phyloP scores from a whole-genome alignment of 1,140 invertebrate genomes.

The Caenorhabditis remanei region DNA sequence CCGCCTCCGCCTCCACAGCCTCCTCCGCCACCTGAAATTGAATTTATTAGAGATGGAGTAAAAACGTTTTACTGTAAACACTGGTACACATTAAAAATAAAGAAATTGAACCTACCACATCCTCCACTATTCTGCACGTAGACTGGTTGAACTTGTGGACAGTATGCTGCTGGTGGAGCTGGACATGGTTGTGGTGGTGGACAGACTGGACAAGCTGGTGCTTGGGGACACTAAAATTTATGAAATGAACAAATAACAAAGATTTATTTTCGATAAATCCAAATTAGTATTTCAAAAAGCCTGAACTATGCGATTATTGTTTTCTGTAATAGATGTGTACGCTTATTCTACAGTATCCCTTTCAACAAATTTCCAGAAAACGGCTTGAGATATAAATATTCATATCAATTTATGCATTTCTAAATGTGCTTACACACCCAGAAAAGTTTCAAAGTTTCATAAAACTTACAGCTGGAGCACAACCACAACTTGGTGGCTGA shows the following conservation, averaged over 20 bases:
- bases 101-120: neutral
- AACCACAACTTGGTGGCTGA: conserved; percentile 61
- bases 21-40: conserved; percentile 4
- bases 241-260: too few species aligned
- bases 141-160: conserved; percentile 62
- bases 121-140: conserved; percentile 55
- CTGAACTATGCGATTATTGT: too few species aligned
- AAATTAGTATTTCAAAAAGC: too few species aligned
- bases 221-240: conserved; percentile 56
- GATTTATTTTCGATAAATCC: too few species aligned
- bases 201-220: conserved; percentile 57
- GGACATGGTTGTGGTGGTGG: conserved; percentile 60
- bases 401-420: too few species aligned
- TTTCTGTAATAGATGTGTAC: too few species aligned
- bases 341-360: too few species aligned
- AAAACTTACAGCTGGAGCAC: conserved; percentile 44
- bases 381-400: too few species aligned
- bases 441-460: neutral
- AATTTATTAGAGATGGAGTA: too few species aligned
- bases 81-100: neutral
- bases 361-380: too few species aligned
- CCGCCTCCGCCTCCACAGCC: conserved; percentile 3
- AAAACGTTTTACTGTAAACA: neutral
- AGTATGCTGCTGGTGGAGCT: conserved; percentile 55
- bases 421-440: neutral